Evolutionary conservation across 2,888 invertebrate genomes (phyloP).

Genomic region (Spatulosminthurus flaviceps): DNA sequence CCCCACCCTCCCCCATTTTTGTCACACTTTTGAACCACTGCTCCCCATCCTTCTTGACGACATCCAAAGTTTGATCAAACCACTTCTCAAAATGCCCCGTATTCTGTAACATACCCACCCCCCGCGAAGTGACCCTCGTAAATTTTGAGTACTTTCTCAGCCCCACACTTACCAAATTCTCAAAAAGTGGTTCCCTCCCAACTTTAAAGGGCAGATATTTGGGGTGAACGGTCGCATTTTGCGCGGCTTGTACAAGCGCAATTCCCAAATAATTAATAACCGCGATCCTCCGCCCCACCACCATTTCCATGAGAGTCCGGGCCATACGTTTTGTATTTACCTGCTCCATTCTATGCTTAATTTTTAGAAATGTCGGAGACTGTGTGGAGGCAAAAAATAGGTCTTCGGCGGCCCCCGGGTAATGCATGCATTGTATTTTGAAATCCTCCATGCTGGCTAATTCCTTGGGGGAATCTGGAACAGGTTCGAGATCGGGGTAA

Average conservation of each 20-base stretch:
- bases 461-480: not conserved
- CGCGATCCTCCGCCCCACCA: not conserved
- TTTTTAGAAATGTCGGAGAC: not conserved
- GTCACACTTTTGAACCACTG: not conserved
- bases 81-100: slow-evolving; percentile 18
- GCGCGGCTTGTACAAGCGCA: not conserved
- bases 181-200: not conserved
- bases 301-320: not conserved
- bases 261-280: not conserved
- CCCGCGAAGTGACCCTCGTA: not conserved
- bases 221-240: not conserved
- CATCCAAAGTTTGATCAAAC: not conserved
- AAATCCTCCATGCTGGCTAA: not conserved
- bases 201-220: not conserved
- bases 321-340: not conserved
- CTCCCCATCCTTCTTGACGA: not conserved
- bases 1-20: not conserved
- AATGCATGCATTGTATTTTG: not conserved
- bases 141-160: not conserved
- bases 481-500: not conserved
- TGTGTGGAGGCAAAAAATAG: not conserved
- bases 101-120: not conserved
- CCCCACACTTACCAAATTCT: not conserved
- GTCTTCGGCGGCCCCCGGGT: not conserved
- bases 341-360: not conserved